A percentile compares a stretch with the other conserved stretches of the same genome.
These are phyloP conservation scores for Drosophila asahinai DNA, from an alignment of 1,140 invertebrate genomes.

Conservation along the genomic window DNA sequence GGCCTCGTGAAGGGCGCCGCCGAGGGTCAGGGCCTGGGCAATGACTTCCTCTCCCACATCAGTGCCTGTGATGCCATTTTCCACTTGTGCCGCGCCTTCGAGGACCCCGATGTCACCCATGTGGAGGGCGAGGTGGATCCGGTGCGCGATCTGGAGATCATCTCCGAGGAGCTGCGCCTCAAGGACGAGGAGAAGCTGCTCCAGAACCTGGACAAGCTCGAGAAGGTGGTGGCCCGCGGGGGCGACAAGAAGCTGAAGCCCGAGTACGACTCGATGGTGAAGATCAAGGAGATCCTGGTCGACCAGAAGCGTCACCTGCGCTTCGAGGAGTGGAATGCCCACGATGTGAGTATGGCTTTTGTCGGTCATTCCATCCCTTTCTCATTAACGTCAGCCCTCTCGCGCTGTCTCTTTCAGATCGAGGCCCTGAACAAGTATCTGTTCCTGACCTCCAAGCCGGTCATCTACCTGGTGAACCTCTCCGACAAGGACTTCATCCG, in stretches of 20 bases:
- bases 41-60: constrained; percentile 99
- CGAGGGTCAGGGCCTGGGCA: constrained; percentile 99
- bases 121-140: constrained; percentile 99
- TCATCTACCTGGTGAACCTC: constrained; percentile 98
- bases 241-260: constrained; percentile 98
- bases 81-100: constrained; percentile 98
- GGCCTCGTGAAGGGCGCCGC: constrained; percentile 99
- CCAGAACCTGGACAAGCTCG: constrained; percentile 93
- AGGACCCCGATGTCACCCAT: constrained; percentile 99
- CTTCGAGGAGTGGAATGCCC: constrained; percentile 96
- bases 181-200: constrained; percentile 97
- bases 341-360: constrained; percentile 90
- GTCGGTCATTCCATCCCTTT: not conserved
- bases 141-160: constrained; percentile 98
- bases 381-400: not conserved
- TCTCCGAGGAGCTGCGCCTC: constrained; percentile 96
- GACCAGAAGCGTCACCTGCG: constrained; percentile 97
- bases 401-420: constrained; percentile 89
- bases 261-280: constrained; percentile 95
- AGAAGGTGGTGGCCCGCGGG: constrained; percentile 94
- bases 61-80: constrained; percentile 99
- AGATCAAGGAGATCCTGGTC: constrained; percentile 93
- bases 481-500: constrained; percentile 99
- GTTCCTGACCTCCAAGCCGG: constrained; percentile 99
- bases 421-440: constrained; percentile 98